Evolutionary conservation across 2,113 vertebrate species (phyloP), one percentile per base, ranked within the genome.

Genomic region (Loxodonta africana): DNA sequence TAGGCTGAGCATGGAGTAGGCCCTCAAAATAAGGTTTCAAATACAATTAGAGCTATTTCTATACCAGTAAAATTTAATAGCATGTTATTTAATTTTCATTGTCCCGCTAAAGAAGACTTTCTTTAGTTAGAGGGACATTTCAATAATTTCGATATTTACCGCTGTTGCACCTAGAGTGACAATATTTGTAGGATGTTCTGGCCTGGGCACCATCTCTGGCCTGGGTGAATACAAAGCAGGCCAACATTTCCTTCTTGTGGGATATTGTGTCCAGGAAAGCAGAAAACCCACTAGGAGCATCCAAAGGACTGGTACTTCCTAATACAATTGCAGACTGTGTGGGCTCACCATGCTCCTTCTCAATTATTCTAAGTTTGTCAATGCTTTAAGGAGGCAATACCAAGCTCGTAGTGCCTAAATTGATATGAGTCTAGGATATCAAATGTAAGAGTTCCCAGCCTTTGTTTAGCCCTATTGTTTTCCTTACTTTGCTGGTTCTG

Each of bases 21-120:
- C 93, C 51, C 18, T 80, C n/a, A 92, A 95, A 92, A 90, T 37
- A 96, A 80, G 84, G 69, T 21, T 86, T 96, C 57, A 81, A 92
- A 84, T 62, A 88, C 80, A 67, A 90, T 90, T 84, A 67, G n/a
- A 57, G 41, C 15, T 25, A 57, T 86, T 77, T 86, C 69, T 83
- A 0, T 53, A 48, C 73, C 37, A 65, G 25, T 77, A 26, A 81
- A 92, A 87, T 76, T 95, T 91, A 89, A 95, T 74, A 71, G 28
- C 21, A 83, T 44, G 48, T 67, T 93, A 71, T 69, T 81, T 95
- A 81, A 60, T 93, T 30, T 65, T 89, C 33, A 83, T 20, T 88
- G 48, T 8, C 81, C 76, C 41, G 28, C 25, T 89, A 33, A 63
- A 73, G 30, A 73, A 76, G 83, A 93, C 15, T 67, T 83, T 90